Base-by-base conservation (phyloP, 2,888 invertebrate genomes). In the Lomographa bimaculata region DNA sequence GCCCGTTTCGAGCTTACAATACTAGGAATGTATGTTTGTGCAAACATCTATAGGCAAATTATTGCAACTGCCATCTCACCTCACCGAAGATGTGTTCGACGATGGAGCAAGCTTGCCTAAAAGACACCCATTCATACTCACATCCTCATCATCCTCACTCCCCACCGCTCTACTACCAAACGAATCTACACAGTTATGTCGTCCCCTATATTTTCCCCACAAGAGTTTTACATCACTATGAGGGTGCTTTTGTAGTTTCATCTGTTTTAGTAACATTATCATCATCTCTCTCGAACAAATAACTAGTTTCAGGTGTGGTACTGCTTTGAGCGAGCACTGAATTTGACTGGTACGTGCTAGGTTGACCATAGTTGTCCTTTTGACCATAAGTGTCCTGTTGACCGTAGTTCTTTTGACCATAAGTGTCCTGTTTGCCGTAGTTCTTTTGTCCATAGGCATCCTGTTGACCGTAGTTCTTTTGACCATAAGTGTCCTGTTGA, bases 271-370 rank as follows among this genome's bases (percentile, higher is more conserved):
- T 84, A 11, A 85, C 78, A 20, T 78, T 63, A 54, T 84, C 65
- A 64, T 90, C 71, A 62, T 90, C 79, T 19, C 92, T 79, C 38
- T 90, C 89, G 54, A 90, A 91, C 41, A 92, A 71, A 57, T 92
- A 92, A 54, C 89, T 91, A 5, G 90, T 91, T 11, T 81, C 89
- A 2, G 76, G 84, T 0, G 87, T 86, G 0, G 86, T 85, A 44
- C 72, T 82, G 43, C 71, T 77, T 21, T 64, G 65, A 8, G 53
- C 43, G 10, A 54, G 61, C 0, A 34, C 42, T 1, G 43, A 11
- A 3, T 44, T 48, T 2, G 42, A 35, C 21, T 50, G 41, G 9
- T 42, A 46, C 7, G 44, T 39, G 30, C 30, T 45, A 5, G 27
- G 37, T 26, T 62, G 59, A 7, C 57, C 62, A 18, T 57, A 57